phyloP scores from a whole-genome alignment of 2,888 invertebrate genomes.

The Halictus quadricinctus region DNA sequence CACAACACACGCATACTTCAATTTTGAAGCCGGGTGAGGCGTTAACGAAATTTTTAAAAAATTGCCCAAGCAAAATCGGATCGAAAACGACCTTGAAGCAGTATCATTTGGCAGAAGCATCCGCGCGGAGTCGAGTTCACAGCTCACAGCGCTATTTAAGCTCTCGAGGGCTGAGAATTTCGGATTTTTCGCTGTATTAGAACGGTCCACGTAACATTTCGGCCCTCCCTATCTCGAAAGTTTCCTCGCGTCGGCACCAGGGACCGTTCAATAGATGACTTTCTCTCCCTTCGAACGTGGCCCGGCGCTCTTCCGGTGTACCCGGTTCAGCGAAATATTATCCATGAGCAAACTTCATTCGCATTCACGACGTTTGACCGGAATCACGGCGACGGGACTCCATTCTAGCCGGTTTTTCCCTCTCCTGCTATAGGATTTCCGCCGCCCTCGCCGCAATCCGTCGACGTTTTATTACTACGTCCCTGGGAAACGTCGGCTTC shows the following conservation, averaged over 20 bases:
- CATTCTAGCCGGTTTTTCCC: constrained; percentile 31
- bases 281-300: constrained; percentile 15
- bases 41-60: no score
- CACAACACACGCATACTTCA: no score
- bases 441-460: constrained; percentile 2
- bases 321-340: constrained; percentile 46
- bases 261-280: constrained; percentile 38
- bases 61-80: neutral
- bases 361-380: constrained; percentile 53
- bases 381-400: constrained; percentile 40
- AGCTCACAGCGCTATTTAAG: neutral
- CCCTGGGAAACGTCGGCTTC: constrained; percentile 4
- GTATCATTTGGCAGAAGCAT: neutral
- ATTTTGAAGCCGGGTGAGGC: no score
- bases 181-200: neutral
- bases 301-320: constrained; percentile 10
- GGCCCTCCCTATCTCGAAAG: neutral
- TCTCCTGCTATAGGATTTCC: neutral
- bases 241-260: constrained; percentile 2
- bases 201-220: neutral
- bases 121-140: neutral
- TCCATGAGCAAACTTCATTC: constrained; percentile 55
- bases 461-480: constrained; percentile 31
- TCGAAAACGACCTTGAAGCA: neutral
- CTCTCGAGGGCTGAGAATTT: neutral